phyloP scores from a whole-genome alignment of 2,888 invertebrate species.

The Pomacea canaliculata region DNA sequence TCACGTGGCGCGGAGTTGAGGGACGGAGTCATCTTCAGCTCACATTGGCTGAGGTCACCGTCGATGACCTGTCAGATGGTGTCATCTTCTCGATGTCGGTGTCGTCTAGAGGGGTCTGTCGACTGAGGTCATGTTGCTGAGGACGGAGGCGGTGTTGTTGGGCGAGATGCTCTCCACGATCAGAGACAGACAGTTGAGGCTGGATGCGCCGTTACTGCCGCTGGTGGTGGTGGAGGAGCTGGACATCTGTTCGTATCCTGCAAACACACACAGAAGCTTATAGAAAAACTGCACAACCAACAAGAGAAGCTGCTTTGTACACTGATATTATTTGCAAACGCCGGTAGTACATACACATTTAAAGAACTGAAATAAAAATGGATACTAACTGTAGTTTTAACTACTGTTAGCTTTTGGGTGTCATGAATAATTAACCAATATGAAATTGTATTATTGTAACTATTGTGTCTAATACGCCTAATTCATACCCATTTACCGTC shows the following conservation, averaged over 20 bases:
- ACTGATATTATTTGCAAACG: neutral
- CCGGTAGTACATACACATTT: neutral
- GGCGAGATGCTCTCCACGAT: slow-evolving; percentile 79
- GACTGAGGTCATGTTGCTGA: slow-evolving; percentile 53
- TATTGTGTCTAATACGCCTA: too few species aligned
- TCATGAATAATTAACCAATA: too few species aligned
- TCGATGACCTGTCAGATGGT: too few species aligned
- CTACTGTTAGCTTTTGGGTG: too few species aligned
- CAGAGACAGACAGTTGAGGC: slow-evolving; percentile 78
- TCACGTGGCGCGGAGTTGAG: too few species aligned
- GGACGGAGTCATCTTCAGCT: too few species aligned
- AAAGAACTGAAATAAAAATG: too few species aligned
- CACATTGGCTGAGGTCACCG: too few species aligned
- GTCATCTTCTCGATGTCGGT: too few species aligned
- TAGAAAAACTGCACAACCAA: neutral
- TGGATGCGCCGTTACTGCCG: slow-evolving; percentile 68
- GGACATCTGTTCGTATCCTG: slow-evolving; percentile 30
- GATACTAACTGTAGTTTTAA: too few species aligned
- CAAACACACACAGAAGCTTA: neutral
- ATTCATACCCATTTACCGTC: too few species aligned
- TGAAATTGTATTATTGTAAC: too few species aligned
- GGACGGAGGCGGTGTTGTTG: slow-evolving; percentile 50
- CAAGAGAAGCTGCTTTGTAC: neutral
- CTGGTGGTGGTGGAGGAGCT: neutral
- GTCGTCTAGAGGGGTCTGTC: slow-evolving; percentile 38